These are phyloP conservation scores for Pontoporia blainvillei DNA, from an alignment of 2,113 vertebrate species.

Conservation along the genomic window DNA sequence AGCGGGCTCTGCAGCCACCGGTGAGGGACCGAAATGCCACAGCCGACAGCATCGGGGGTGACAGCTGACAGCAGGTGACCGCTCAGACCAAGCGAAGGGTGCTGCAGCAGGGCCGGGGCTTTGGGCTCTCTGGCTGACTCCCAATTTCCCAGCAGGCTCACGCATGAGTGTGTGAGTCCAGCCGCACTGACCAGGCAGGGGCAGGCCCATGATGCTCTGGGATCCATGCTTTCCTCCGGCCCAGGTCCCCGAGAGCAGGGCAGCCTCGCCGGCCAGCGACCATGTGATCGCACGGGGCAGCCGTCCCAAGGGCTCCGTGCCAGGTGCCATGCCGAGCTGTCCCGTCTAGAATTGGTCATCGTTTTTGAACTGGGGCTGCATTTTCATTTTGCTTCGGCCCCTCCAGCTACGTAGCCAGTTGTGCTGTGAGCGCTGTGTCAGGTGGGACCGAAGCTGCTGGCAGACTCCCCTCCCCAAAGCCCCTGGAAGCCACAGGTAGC, in stretches of 20 bases:
- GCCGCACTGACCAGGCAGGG: neutral
- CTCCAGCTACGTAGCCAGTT: fast-evolving
- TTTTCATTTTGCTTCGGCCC: neutral
- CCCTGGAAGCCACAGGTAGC: neutral
- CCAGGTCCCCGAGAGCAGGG: fast-evolving
- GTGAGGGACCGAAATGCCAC: fast-evolving
- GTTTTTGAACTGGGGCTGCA: fast-evolving
- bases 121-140: neutral
- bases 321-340: fast-evolving
- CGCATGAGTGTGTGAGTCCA: too few species aligned
- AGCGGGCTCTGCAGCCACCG: fast-evolving
- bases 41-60: fast-evolving
- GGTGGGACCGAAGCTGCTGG: neutral
- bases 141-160: neutral
- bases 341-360: fast-evolving
- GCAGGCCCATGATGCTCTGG: fast-evolving
- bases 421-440: fast-evolving
- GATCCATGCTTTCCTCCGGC: neutral
- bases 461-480: fast-evolving
- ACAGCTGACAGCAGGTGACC: fast-evolving
- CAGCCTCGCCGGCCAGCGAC: fast-evolving
- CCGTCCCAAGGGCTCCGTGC: fast-evolving
- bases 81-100: fast-evolving
- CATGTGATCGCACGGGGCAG: fast-evolving
- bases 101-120: fast-evolving